Evolutionary conservation across 2,113 vertebrate genomes (phyloP).

Genomic region (Cavia porcellus): DNA sequence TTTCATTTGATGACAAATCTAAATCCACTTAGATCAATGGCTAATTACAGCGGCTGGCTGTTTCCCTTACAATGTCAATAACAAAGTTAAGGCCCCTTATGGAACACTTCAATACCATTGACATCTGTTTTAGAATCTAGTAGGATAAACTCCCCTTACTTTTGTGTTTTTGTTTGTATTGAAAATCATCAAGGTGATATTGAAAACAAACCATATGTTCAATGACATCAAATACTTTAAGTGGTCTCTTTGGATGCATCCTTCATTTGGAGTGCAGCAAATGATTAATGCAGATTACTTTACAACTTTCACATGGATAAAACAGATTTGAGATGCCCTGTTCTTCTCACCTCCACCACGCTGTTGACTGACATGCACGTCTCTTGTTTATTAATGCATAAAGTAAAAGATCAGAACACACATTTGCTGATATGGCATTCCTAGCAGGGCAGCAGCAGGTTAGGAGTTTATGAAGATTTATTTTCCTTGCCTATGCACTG

Average conservation of each 20-base stretch:
- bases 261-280: not conserved
- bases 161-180: not conserved
- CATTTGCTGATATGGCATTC: not conserved
- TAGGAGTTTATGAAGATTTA: slow-evolving; percentile 32
- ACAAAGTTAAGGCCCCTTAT: slow-evolving; percentile 52
- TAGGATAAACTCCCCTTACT: slow-evolving; percentile 48
- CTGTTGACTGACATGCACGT: not conserved
- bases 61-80: slow-evolving; percentile 72
- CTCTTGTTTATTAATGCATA: not conserved
- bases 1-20: slow-evolving; percentile 23
- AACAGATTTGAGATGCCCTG: slow-evolving; percentile 25
- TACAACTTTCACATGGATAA: slow-evolving; percentile 13
- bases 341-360: not conserved
- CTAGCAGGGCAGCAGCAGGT: not conserved
- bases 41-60: slow-evolving; percentile 75
- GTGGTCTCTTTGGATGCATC: slow-evolving; percentile 35
- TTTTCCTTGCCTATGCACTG: not conserved
- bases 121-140: slow-evolving; percentile 76
- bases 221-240: slow-evolving; percentile 64
- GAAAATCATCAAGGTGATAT: slow-evolving; percentile 57
- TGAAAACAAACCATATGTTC: slow-evolving; percentile 66
- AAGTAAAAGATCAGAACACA: not conserved
- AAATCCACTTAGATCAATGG: slow-evolving; percentile 32
- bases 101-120: slow-evolving; percentile 77
- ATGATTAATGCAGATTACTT: slow-evolving; percentile 34